These are phyloP conservation scores for Anthoptus insignis DNA, from an alignment of 2,888 invertebrate genomes.

Conservation along the genomic window DNA sequence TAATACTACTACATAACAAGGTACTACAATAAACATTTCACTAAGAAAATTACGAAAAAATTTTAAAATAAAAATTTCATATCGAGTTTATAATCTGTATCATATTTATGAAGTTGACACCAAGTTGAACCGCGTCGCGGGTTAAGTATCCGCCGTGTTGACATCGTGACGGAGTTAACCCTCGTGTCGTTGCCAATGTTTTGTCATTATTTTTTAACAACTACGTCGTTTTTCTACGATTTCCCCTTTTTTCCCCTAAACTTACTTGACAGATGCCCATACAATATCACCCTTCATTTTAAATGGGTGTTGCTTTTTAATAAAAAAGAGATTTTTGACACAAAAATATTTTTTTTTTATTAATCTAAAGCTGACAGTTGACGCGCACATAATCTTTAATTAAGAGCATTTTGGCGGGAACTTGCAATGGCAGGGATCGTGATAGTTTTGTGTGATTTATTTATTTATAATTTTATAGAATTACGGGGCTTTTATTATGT, in stretches of 20 bases:
- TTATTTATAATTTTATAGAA: slow-evolving; percentile 68
- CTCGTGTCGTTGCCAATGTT: slow-evolving; percentile 66
- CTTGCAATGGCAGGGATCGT: slow-evolving; percentile 58
- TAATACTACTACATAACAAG: too few relatives aligned
- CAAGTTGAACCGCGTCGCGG: slow-evolving; percentile 46
- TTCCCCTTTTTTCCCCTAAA: slow-evolving; percentile 69
- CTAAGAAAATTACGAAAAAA: too few relatives aligned
- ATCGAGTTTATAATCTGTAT: slow-evolving; percentile 16
- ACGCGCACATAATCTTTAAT: slow-evolving; percentile 86
- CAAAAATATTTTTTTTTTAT: slow-evolving; percentile 66
- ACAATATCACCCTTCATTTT: slow-evolving; percentile 75
- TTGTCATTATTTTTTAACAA: slow-evolving; percentile 74
- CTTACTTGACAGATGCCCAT: slow-evolving; percentile 77
- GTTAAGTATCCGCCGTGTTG: slow-evolving; percentile 61
- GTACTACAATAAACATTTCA: too few relatives aligned
- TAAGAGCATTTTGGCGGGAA: slow-evolving; percentile 78
- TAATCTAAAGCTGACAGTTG: slow-evolving; percentile 84
- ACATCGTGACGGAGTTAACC: slow-evolving; percentile 64
- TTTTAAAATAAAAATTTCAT: neutral
- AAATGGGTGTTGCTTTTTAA: slow-evolving; percentile 79
- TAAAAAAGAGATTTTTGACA: slow-evolving; percentile 67
- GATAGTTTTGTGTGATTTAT: slow-evolving; percentile 75
- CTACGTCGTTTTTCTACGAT: slow-evolving; percentile 85
- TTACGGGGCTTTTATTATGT: slow-evolving; percentile 45
- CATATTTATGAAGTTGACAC: slow-evolving; percentile 27